A percentile compares a stretch with the other conserved stretches of the same genome.
Evolutionary conservation across 2,113 vertebrate genomes (phyloP).

Genomic region (Lophius piscatorius): DNA sequence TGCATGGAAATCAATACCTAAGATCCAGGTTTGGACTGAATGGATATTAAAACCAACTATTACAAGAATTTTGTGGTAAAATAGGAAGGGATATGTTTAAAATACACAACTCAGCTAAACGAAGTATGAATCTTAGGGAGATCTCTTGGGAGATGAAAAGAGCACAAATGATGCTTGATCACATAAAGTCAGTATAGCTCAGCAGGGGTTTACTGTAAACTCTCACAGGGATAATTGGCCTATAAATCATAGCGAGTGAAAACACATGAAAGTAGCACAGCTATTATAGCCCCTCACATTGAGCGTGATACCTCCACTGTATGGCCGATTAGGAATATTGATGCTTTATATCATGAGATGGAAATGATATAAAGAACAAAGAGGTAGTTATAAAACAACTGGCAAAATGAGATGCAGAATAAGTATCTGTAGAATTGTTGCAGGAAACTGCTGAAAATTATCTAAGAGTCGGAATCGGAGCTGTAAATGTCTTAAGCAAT

Average conservation of each 20-base stretch:
- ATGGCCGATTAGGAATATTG: background rate
- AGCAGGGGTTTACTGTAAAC: conserved; percentile 5
- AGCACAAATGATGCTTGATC: conserved; percentile 14
- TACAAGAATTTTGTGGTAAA: background rate
- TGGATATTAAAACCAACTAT: conserved; percentile 11
- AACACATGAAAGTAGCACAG: conserved; percentile 2
- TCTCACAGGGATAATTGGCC: conserved; percentile 7
- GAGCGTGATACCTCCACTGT: background rate
- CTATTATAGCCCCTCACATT: background rate
- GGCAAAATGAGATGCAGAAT: background rate
- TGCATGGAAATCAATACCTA: background rate
- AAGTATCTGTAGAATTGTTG: no score
- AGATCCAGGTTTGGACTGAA: no score
- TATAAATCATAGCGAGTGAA: conserved; percentile 6
- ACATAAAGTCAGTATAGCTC: conserved; percentile 7
- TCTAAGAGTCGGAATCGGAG: no score
- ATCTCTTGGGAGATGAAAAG: conserved; percentile 14
- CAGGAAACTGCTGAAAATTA: no score
- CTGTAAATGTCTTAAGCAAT: no score
- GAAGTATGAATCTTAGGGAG: conserved; percentile 8
- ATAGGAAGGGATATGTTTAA: background rate
- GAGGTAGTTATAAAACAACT: background rate
- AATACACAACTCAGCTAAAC: background rate
- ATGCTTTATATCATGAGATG: background rate
- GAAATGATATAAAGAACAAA: background rate